phyloP scores from a whole-genome alignment of 2,113 vertebrate genomes.

The Xiphophorus couchianus region DNA sequence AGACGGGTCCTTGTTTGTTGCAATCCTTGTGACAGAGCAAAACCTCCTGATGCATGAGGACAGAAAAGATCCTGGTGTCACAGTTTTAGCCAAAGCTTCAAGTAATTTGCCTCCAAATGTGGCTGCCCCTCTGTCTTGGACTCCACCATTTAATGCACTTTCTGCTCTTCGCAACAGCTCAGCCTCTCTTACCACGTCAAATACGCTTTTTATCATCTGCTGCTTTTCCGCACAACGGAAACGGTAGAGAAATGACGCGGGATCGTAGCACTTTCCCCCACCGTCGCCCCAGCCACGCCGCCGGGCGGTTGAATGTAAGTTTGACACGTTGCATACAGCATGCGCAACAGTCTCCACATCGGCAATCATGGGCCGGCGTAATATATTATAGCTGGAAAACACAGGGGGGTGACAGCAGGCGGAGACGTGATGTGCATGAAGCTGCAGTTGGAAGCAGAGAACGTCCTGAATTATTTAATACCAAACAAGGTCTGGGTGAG shows the following conservation, averaged over 20 bases:
- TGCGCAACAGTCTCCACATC: constrained; percentile 43
- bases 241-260: constrained; percentile 23
- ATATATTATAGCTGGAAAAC: constrained; percentile 59
- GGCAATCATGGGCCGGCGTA: constrained; percentile 48
- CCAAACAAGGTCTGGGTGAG: constrained; percentile 69
- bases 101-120: constrained; percentile 31
- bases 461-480: constrained; percentile 76
- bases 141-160: neutral
- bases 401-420: constrained; percentile 33
- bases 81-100: constrained; percentile 44
- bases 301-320: constrained; percentile 42
- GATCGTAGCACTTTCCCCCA: constrained; percentile 13
- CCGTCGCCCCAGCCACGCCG: constrained; percentile 44
- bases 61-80: constrained; percentile 26
- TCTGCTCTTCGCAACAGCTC: constrained; percentile 2
- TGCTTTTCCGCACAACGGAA: constrained; percentile 8
- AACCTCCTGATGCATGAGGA: constrained; percentile 41
- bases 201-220: constrained; percentile 6
- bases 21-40: constrained; percentile 42
- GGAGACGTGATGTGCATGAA: constrained; percentile 68
- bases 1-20: constrained; percentile 45
- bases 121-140: neutral
- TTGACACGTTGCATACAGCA: constrained; percentile 46
- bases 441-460: constrained; percentile 59
- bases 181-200: neutral